Conservation (phyloP, 2,797 vertebrate genomes). For the Macrochelys suwanniensis region DNA sequence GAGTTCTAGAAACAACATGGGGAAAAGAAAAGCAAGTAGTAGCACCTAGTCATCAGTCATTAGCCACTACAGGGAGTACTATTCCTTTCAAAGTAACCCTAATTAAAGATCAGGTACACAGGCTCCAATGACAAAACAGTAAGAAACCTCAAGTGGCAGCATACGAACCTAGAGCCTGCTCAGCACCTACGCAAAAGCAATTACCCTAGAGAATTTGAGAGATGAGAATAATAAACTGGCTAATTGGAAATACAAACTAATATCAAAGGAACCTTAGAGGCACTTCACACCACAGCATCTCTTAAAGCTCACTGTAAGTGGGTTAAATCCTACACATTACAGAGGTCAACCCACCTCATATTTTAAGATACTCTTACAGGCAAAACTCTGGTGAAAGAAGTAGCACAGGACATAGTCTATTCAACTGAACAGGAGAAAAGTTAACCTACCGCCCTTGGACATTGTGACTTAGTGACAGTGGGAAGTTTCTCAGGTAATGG, state of each 20-base stretch:
- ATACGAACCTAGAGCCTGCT: fast-evolving
- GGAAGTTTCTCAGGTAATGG: background rate
- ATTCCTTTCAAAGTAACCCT: background rate
- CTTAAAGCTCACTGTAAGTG: background rate
- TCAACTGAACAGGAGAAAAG: background rate
- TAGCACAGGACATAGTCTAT: background rate
- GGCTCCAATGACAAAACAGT: background rate
- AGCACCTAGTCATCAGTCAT: too few relatives aligned
- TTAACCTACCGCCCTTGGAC: background rate
- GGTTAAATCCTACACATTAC: background rate
- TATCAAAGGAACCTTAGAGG: background rate
- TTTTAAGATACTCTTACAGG: background rate
- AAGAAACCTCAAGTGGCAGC: background rate
- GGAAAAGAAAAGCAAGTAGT: background rate
- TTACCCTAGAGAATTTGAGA: background rate
- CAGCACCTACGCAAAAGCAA: background rate
- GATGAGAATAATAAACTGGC: background rate
- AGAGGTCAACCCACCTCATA: background rate
- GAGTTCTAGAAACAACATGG: background rate
- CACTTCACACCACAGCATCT: background rate
- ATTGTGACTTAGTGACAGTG: background rate
- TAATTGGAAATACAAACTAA: background rate
- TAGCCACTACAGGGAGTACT: too few relatives aligned
- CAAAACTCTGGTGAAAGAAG: background rate
- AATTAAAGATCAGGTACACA: fast-evolving